A percentile compares a stretch with the other conserved stretches of the same genome.
phyloP scores from a whole-genome alignment of 2,797 vertebrate species.

The Spinus pinus region DNA sequence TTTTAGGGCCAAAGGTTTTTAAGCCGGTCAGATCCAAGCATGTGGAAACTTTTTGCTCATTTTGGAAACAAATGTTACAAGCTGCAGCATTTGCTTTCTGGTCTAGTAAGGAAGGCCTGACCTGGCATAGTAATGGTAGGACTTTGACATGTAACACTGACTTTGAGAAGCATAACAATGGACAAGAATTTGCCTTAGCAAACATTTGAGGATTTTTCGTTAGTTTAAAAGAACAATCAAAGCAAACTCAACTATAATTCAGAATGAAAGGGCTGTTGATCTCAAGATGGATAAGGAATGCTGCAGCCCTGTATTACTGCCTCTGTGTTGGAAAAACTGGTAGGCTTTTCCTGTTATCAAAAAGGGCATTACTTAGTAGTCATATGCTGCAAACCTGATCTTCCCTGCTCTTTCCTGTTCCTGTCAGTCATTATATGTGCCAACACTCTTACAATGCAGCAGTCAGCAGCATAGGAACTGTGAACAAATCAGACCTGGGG shows the following conservation, averaged over 20 bases:
- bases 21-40: not conserved
- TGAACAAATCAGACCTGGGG: rapidly evolving
- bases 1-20: not conserved
- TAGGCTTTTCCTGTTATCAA: not conserved
- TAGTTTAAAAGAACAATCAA: not conserved
- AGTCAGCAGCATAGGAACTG: rapidly evolving
- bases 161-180: not conserved
- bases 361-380: not conserved
- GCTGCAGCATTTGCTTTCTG: not conserved
- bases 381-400: not conserved
- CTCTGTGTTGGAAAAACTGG: rapidly evolving
- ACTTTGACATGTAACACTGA: rapidly evolving
- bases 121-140: not conserved
- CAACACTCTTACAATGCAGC: not conserved
- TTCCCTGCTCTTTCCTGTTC: not conserved
- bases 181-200: not conserved
- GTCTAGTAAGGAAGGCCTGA: not conserved
- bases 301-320: not conserved
- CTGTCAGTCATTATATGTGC: not conserved
- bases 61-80: not conserved
- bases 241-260: not conserved
- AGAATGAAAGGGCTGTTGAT: not conserved
- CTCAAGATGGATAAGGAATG: not conserved
- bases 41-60: not conserved
- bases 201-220: not conserved